phyloP scores from a whole-genome alignment of 1,140 invertebrate species.

The Diachasmimorpha longicaudata region DNA sequence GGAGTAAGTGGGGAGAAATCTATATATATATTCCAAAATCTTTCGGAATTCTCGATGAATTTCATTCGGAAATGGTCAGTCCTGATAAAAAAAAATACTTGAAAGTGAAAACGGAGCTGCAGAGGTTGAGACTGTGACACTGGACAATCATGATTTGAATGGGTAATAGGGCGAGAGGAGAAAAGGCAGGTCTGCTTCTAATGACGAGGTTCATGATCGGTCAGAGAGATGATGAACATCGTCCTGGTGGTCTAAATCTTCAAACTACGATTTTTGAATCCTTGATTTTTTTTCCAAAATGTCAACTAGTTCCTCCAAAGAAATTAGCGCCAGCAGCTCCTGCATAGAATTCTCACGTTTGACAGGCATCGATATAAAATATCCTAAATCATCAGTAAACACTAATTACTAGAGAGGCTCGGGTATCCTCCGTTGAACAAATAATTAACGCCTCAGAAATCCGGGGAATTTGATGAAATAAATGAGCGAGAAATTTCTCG shows the following conservation, averaged over 20 bases:
- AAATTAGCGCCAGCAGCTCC: too few species aligned
- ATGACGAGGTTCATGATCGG: constrained; percentile 37
- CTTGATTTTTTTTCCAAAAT: too few species aligned
- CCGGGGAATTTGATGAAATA: too few species aligned
- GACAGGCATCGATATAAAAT: too few species aligned
- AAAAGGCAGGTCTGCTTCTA: constrained; percentile 29
- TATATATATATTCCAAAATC: neutral
- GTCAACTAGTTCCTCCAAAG: too few species aligned
- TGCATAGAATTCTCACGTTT: too few species aligned
- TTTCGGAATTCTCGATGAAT: neutral
- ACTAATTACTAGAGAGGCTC: too few species aligned
- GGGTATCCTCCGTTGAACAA: too few species aligned
- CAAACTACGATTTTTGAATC: neutral
- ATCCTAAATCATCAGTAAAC: too few species aligned
- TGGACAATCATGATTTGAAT: constrained; percentile 55
- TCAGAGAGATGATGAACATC: neutral
- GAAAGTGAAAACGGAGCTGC: neutral
- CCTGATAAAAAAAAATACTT: neutral
- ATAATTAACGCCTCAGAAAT: too few species aligned
- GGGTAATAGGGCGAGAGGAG: constrained; percentile 45
- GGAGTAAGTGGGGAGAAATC: neutral
- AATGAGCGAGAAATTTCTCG: too few species aligned
- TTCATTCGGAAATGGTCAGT: neutral
- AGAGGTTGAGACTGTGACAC: constrained; percentile 7
- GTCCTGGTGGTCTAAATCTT: neutral